phyloP scores from a whole-genome alignment of 2,113 vertebrate species.

The Hippocampus barbouri region DNA sequence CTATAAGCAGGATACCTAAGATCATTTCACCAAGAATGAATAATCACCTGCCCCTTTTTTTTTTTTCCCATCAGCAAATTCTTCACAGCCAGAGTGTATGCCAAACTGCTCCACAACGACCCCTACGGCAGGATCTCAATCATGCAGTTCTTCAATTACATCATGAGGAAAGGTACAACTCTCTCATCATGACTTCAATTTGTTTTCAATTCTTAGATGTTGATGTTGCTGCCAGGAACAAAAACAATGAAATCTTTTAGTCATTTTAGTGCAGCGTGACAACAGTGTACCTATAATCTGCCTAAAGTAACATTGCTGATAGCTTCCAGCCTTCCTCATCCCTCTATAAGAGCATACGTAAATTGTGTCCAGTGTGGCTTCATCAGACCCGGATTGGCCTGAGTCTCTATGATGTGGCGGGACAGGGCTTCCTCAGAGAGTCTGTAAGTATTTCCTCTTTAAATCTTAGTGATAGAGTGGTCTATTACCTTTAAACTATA shows the following conservation, averaged over 20 bases:
- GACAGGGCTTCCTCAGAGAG: slow-evolving; percentile 95
- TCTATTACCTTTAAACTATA: background rate
- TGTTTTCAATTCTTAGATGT: background rate
- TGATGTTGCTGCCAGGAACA: background rate
- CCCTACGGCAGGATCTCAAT: slow-evolving; percentile 95
- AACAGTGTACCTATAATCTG: background rate
- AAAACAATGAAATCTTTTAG: background rate
- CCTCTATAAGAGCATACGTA: too few relatives aligned
- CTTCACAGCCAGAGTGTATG: slow-evolving; percentile 91
- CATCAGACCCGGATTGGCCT: slow-evolving; percentile 97
- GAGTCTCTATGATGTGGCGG: slow-evolving; percentile 96
- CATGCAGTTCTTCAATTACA: slow-evolving; percentile 99
- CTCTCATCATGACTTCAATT: background rate
- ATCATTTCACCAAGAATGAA: background rate
- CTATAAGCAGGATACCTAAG: background rate
- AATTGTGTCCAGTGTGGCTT: slow-evolving; percentile 80
- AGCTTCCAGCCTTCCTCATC: too few relatives aligned
- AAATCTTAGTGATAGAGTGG: background rate
- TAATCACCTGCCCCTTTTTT: background rate
- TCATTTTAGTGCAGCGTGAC: background rate
- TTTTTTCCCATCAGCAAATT: slow-evolving; percentile 78
- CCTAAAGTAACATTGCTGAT: too few relatives aligned
- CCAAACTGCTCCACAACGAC: slow-evolving; percentile 91
- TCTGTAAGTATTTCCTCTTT: slow-evolving; percentile 76
- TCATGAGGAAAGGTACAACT: slow-evolving; percentile 92